Evolutionary conservation across 2,113 vertebrate species (phyloP).

Genomic region (Aegithalos caudatus): DNA sequence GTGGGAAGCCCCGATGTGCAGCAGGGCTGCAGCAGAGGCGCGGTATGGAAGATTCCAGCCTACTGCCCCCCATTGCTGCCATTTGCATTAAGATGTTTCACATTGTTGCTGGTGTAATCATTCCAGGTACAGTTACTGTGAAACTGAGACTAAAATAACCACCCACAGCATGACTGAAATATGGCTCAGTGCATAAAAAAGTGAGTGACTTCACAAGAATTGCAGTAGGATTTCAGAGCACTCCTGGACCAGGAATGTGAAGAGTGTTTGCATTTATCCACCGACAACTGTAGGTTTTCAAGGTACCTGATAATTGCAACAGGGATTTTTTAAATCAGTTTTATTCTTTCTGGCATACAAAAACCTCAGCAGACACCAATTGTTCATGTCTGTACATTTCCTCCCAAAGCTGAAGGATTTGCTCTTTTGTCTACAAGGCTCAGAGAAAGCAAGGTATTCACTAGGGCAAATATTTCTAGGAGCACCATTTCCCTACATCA

Average conservation of each 20-base stretch:
- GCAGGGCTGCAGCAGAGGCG: accelerated
- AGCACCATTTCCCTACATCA: neutral
- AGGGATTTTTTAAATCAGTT: neutral
- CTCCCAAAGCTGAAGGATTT: neutral
- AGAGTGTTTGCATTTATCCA: neutral
- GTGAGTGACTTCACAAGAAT: neutral
- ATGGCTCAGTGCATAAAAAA: neutral
- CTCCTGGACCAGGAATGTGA: neutral
- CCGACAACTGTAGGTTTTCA: neutral
- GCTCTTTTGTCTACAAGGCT: neutral
- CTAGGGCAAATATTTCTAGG: neutral
- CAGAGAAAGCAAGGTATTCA: neutral
- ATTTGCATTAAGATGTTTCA: neutral
- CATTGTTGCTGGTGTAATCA: neutral
- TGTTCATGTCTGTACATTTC: neutral
- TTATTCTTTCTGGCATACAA: neutral
- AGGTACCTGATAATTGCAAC: neutral
- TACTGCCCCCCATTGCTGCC: neutral
- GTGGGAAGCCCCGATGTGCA: neutral
- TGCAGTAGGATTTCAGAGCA: neutral
- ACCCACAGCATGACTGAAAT: neutral
- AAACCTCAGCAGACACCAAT: neutral
- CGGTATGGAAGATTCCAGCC: neutral
- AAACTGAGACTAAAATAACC: slow-evolving; percentile 29
- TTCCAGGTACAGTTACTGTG: slow-evolving; percentile 2